Base-by-base conservation (phyloP, 1,140 invertebrate species). In the Drosophila kepulauana region DNA sequence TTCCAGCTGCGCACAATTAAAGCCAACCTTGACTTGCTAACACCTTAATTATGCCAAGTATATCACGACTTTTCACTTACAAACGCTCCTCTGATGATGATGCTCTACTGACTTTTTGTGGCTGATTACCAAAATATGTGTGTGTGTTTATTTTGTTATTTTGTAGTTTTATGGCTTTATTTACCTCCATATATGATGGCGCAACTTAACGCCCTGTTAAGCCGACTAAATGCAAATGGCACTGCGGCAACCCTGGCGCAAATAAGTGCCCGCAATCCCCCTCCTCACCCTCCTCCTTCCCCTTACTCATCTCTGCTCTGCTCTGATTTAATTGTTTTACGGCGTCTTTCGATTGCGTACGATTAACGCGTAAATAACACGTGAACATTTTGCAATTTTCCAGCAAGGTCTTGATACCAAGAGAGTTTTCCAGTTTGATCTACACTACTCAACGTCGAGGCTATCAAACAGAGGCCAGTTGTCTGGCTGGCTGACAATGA, bases 151-250 rank as follows among this genome's bases (percentile, higher is more conserved):
- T 69, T 62, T 49, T 73, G 70, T 65, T 61, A 63, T 28, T 69
- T 62, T 49, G 43, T 69, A 59, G 62, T 70, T 82, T 84, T 81
- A 81, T 74, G 35, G 38, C 71, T 84, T 65, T 41, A 58, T 68
- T 65, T 70, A 63, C 20, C 20, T 25, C 20, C 20, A 25, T 25
- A 25, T 25, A 25, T 25, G 20, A 25, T 88, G 85, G 66, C 78
- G 85, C 75, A 89, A 80, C 85, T 89, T 89, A 89, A 89, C 85
- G 85, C 85, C 85, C 85, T 89, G 85, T 89, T 89, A 81, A 85
- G 61, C 81, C 68, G 46, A 64, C 78, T 89, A 90, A 89, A 89
- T 89, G 78, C 61, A 89, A 89, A 85, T 89, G 67, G 69, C 61
- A 51, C 79, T 51, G 58, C 67, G 66, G 82, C 65, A 79, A 65